Base-by-base conservation (phyloP, 2,888 invertebrate genomes). In the Eupithecia tripunctaria region DNA sequence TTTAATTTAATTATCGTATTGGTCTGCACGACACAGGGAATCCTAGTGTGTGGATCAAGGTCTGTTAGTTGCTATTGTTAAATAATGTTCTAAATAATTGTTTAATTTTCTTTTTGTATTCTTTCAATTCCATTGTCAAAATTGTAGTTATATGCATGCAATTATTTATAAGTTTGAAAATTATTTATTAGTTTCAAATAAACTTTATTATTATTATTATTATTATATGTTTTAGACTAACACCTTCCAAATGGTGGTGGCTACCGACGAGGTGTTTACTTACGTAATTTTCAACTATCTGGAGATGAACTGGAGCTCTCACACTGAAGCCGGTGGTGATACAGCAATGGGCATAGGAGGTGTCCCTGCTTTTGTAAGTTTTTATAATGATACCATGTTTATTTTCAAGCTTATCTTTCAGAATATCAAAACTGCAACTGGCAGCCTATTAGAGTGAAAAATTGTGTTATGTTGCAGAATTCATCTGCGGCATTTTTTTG, bases 251-350 rank as follows among this genome's bases (percentile, higher is more conserved):
- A 95, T 98, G 95, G 96, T 99, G 5, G 88, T 99, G 69, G 98
- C 97, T 0, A 98, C 99, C 0, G 98, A 99, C 87, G 99, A 98
- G 93, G 97, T 98, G 4, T 97, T 97, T 85, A 98, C 99, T 0
- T 99, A 99, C 87, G 98, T 97, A 0, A 98, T 99, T 70, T 98
- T 98, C 90, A 99, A 99, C 93, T 99, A 99, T 88, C 96, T 97
- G 70, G 96, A 97, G 79, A 96, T 99, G 74, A 97, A 96, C 83
- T 99, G 99, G 98, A 97, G 97, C 15, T 96, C 97, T 18, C 98
- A 98, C 84, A 98, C 98, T 0, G 98, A 98, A 88, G 98, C 98
- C 73, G 97, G 98, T 72, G 98, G 98, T 79, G 98, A 98, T 87
- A 97, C 98, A 21, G 96, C 97, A 1, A 96, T 95, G 21, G 98